phyloP scores from a whole-genome alignment of 2,113 vertebrate species.

The Periophthalmus modestus region DNA sequence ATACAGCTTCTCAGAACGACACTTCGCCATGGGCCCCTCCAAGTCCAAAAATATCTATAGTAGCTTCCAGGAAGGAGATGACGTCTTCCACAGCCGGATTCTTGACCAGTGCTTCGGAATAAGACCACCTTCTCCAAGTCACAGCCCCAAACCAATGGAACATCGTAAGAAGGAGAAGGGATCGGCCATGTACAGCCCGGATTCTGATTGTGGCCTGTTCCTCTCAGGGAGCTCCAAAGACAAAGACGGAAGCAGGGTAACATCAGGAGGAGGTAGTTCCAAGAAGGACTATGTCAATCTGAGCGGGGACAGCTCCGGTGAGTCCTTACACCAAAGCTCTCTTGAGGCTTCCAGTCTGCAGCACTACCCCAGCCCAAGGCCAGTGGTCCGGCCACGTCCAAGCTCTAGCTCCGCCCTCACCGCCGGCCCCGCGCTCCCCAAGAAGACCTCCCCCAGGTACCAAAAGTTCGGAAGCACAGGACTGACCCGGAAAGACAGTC shows the following conservation, averaged over 20 bases:
- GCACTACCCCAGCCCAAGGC: constrained; percentile 81
- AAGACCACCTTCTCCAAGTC: constrained; percentile 64
- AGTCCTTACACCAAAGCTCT: constrained; percentile 87
- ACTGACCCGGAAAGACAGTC: constrained; percentile 94
- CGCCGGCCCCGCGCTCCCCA: constrained; percentile 76
- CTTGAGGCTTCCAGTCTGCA: constrained; percentile 85
- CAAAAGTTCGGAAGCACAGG: constrained; percentile 88
- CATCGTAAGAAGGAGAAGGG: constrained; percentile 80
- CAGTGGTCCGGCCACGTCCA: constrained; percentile 56
- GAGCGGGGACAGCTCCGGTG: constrained; percentile 85
- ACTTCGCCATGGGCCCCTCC: constrained; percentile 76
- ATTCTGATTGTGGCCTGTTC: constrained; percentile 81
- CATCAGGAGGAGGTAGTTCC: constrained; percentile 28
- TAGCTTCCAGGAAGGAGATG: constrained; percentile 89
- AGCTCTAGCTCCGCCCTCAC: constrained; percentile 71
- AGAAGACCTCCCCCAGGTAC: constrained; percentile 85
- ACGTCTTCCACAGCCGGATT: constrained; percentile 82
- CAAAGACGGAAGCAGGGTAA: constrained; percentile 66
- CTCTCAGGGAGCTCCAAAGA: constrained; percentile 86
- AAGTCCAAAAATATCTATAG: constrained; percentile 85
- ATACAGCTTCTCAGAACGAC: constrained; percentile 86
- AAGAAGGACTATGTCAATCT: constrained; percentile 83
- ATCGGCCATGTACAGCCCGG: constrained; percentile 80
- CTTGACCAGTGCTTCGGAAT: constrained; percentile 84
- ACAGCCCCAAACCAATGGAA: constrained; percentile 76